These are phyloP conservation scores for Polyommatus iphigenia DNA, from an alignment of 2,888 invertebrate genomes.

Conservation along the genomic window DNA sequence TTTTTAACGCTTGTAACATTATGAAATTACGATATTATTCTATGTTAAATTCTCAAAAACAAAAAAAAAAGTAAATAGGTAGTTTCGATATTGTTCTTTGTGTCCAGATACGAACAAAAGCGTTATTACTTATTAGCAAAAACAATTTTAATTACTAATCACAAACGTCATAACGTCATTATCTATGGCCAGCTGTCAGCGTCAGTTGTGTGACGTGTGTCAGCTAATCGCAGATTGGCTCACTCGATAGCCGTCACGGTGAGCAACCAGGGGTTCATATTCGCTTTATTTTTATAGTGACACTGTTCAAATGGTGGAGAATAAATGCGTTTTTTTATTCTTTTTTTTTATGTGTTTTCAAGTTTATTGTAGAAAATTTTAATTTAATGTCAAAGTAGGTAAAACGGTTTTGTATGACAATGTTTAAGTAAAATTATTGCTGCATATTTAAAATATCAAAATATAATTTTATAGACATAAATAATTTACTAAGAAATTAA, in stretches of 20 bases:
- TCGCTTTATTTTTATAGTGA: background rate
- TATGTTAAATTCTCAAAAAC: no score
- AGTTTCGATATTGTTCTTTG: background rate
- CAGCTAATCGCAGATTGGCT: constrained; percentile 65
- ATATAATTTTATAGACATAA: no score
- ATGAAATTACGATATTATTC: no score
- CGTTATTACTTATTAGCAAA: background rate
- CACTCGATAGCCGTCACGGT: constrained; percentile 61
- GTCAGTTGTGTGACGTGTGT: constrained; percentile 72
- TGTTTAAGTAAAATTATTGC: no score
- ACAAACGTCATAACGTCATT: constrained; percentile 45
- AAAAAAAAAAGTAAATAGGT: no score
- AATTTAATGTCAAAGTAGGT: no score
- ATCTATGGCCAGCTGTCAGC: constrained; percentile 67
- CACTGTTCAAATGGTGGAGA: background rate
- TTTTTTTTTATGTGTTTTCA: no score
- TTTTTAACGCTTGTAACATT: no score
- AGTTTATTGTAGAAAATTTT: no score
- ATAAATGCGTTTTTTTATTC: background rate
- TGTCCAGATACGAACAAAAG: background rate
- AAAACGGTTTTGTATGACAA: no score
- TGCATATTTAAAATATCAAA: no score
- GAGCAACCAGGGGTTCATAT: constrained; percentile 45
- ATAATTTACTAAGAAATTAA: no score
- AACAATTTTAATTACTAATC: constrained; percentile 41